Evolutionary conservation across 92 coral and sea anemone species (phyloP), one percentile per base, ranked within the genome.

Genomic region (Hydrozoanthus gracilis): DNA sequence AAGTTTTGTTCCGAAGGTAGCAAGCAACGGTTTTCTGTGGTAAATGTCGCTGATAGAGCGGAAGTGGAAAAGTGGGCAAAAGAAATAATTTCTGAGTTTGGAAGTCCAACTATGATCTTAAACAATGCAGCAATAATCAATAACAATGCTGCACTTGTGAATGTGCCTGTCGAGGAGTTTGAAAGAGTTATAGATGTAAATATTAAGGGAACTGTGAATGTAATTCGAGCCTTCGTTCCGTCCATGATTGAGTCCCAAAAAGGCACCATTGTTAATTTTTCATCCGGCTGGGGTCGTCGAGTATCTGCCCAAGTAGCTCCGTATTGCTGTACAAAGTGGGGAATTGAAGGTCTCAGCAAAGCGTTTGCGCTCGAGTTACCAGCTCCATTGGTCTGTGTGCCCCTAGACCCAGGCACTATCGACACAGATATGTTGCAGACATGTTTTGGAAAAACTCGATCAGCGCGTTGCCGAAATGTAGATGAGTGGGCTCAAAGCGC

Each of bases 341-440:
- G 91, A 60, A 65, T 94, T 44, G 95, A 94, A 83, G 98, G 95
- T 46, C 92, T 94, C 8, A 92, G 95, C 54, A 94, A 94, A 82
- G 98, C 98, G 12, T 77, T 94, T 49, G 98, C 98, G 64, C 51
- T 88, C 68, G 98, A 94, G 90, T 87, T 94, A 35, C 98, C 98
- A 67, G 90, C 89, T n/a, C 93, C 95, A 8, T 65, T 94, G 70
- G 78, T 89, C 16, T 94, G 98, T 90, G 92, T 92, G 0, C 98
- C 98, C 10, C 82, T 94, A 8, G 92, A 94, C 67, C 98, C 98
- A 11, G 98, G 98, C 39, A 47, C 87, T 51, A 92, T 94, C 62
- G 82, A 94, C 52, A 94, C 98, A 15, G 83, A 88, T 0, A 88
- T 94, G 94, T 62, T 94, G 61, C 82, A 88, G 79, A 87, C 75